A percentile compares a stretch with the other conserved stretches of the same genome.
Conservation (phyloP, 2,797 vertebrate species). For the Petrocephalus sullivani region DNA sequence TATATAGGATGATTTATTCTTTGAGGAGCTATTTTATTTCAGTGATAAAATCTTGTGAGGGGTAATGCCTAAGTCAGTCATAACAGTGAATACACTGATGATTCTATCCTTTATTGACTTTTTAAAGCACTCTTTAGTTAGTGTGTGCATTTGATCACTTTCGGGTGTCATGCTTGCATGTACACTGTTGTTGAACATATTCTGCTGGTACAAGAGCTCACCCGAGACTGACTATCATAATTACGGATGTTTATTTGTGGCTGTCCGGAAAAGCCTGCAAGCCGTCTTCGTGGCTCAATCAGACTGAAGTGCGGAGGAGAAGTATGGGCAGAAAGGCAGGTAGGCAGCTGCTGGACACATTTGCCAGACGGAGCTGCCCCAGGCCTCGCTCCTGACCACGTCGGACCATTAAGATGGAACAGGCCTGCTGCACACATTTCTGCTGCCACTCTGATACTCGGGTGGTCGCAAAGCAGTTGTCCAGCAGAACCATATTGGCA, state of each 20-base stretch:
- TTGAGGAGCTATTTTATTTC: neutral
- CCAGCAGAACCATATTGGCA: neutral
- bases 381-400: neutral
- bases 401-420: neutral
- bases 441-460: neutral
- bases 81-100: neutral
- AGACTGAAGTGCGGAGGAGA: neutral
- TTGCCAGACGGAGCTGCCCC: neutral
- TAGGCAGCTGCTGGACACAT: conserved; percentile 23
- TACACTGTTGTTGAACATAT: neutral
- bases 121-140: neutral
- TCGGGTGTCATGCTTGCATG: neutral
- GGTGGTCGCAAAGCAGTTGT: neutral
- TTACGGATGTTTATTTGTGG: neutral
- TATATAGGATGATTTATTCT: neutral
- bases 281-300: neutral
- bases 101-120: neutral
- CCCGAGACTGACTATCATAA: neutral
- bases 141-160: neutral
- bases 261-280: neutral
- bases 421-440: conserved; percentile 13
- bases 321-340: neutral
- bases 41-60: neutral
- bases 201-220: neutral
- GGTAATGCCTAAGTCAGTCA: neutral